Evolutionary conservation across 2,888 invertebrate species (phyloP), one percentile per base, ranked within the genome.

Genomic region (Rotaria socialis): DNA sequence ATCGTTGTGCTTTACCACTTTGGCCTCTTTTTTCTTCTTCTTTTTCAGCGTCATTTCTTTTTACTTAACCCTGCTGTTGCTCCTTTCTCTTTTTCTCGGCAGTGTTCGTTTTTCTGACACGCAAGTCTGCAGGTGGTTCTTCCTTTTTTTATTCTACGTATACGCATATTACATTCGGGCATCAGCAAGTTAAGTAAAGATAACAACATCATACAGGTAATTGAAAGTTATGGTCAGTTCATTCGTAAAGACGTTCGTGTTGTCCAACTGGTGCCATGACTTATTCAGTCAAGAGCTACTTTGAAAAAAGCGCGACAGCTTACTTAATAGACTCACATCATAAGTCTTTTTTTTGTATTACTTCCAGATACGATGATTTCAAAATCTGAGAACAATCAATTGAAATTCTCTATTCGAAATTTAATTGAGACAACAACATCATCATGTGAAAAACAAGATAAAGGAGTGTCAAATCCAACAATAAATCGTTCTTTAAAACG

Each of bases 331-430:
- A 67, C 6, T 35, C 67, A 67, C 19, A 35, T 2, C 67, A 67
- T 47, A 8, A 11, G 10, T 50, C 0, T 50, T 50, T 50, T 24
- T 47, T 47, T 35, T 67, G 35, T 14, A 1, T 80, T 0, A 41
- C 24, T 75, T 80, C 41, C 6, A 47, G 80, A 47, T 80, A 80
- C 24, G n/a, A 80, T 80, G 22, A 80, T 80, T 24, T 80, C 80
- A 80, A 80, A 80, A 80, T 43, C 80, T 6, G 47, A 47, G 47
- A 80, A 80, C n/a, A 24, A 22, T 22, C 47, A 80, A 47, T 47
- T 80, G 47, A 80, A 80, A 47, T 80, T 80, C n/a, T 80, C 80
- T 47, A 80, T 80, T n/a, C 43, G 41, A 80, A 80, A 47, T n/a
- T 35, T 80, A 7, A 80, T 80, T 16, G 43, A 47, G 2, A 47